Base-by-base conservation (phyloP, 1,140 invertebrate species). In the Lucilia cuprina region DNA sequence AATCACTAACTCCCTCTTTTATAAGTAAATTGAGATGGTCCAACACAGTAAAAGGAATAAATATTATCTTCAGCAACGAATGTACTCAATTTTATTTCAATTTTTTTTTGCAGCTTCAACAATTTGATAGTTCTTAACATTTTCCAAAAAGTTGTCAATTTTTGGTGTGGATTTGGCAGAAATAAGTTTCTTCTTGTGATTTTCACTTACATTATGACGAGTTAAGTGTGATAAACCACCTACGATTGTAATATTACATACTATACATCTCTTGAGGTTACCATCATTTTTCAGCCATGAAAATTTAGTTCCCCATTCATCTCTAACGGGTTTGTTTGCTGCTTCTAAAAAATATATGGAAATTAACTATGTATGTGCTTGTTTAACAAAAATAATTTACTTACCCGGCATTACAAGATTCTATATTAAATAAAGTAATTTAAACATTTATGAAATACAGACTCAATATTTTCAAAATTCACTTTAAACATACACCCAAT, bases 161-260 rank as follows among this genome's bases (percentile, higher is more conserved):
- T 55, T 55, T 55, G 50, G 50, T 55, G 55, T 84, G 60, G 12
- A 60, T 86, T 55, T 82, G 85, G 88, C 86, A 87, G 49, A 12
- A 12, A 14, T 12, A 14, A 17, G 10, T 55, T 17, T 55, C 3
- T 55, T 55, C 10, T 14, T 55, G 17, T 55, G 50, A 17, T 12
- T 17, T 55, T 14, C 50, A 55, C 2, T 14, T 55, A 17, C 10
- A 14, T 55, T 17, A 55, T 55, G 50, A 12, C 50, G 50, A 14
- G 10, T 55, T 17, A 17, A 55, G 17, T 55, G 50, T 14, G 17
- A 4, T 14, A 55, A 14, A 55, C 50, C 50, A 14, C 50, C 50
- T 17, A 17, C 17, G 13, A 55, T 55, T 2, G 10, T 12, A 14
- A 55, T 14, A 55, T 55, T 55, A 17, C 50, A n/a, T n/a, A n/a